phyloP scores from a whole-genome alignment of 1,140 invertebrate genomes.

The Leptinotarsa texana region DNA sequence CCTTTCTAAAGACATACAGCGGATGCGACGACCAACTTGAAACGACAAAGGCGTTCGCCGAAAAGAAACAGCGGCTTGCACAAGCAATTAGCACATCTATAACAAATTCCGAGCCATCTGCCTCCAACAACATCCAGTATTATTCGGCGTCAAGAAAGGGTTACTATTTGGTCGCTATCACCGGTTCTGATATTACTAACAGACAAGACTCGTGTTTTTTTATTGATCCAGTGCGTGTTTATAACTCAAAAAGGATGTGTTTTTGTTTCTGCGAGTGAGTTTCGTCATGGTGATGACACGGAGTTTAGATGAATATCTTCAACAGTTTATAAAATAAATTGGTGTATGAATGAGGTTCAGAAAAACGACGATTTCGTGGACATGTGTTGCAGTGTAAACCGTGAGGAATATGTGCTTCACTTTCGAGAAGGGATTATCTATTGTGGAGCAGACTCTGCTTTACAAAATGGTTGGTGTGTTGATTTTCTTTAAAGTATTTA shows the following conservation, averaged over 20 bases:
- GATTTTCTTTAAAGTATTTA: too few species aligned
- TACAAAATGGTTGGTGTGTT: neutral
- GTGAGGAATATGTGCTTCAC: neutral
- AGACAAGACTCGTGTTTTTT: conserved; percentile 37
- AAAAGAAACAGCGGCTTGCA: conserved; percentile 47
- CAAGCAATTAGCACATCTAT: conserved; percentile 52
- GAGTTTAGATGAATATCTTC: conserved; percentile 42
- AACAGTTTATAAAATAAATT: conserved; percentile 45
- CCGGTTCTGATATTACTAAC: conserved; percentile 35
- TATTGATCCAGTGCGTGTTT: neutral
- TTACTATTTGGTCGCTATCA: conserved; percentile 33
- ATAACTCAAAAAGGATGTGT: conserved; percentile 34
- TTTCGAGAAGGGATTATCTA: neutral
- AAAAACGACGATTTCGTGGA: conserved; percentile 27
- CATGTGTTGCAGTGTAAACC: conserved; percentile 18
- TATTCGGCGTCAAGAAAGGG: conserved; percentile 15
- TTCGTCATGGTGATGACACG: conserved; percentile 32
- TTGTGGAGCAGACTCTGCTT: neutral
- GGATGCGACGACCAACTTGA: conserved; percentile 33
- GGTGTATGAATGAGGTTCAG: conserved; percentile 5
- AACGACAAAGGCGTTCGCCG: conserved; percentile 43
- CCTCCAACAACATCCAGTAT: conserved; percentile 26
- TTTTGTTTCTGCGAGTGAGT: conserved; percentile 32
- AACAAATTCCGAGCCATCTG: conserved; percentile 52
- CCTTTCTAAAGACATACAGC: conserved; percentile 40